Conservation (phyloP, 30 jellyfish, hydroid and myxozoan species). For the Chrysaora quinquecirrha region DNA sequence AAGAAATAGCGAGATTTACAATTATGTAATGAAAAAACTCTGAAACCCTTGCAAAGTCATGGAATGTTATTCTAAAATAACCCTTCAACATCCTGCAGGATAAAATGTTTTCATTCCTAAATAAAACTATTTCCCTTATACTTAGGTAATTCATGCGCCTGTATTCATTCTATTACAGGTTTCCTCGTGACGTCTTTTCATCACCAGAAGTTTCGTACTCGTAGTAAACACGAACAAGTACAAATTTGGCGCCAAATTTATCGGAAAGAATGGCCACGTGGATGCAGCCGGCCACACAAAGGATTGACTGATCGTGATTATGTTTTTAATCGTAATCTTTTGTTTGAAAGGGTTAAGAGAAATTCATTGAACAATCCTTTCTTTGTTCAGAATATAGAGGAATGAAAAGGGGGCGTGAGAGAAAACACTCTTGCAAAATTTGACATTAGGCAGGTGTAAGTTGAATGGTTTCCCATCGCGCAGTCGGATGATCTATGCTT, state of each 20-base stretch:
- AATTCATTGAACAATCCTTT: conserved; percentile 63
- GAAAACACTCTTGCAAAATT: conserved; percentile 65
- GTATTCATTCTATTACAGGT: too few species aligned
- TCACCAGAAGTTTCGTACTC: too few species aligned
- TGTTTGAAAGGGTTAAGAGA: conserved; percentile 46
- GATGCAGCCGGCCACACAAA: conserved; percentile 32
- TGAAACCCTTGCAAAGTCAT: too few species aligned
- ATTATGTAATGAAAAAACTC: too few species aligned
- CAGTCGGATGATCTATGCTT: conserved; percentile 59
- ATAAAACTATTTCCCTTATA: too few species aligned
- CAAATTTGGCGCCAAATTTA: conserved; percentile 6
- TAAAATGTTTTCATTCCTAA: too few species aligned
- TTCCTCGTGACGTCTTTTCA: too few species aligned
- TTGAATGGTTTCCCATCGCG: conserved; percentile 85
- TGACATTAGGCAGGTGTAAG: conserved; percentile 85
- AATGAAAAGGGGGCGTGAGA: conserved; percentile 89
- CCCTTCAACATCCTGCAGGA: too few species aligned
- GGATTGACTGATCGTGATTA: conserved; percentile 52
- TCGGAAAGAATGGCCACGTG: conserved; percentile 42
- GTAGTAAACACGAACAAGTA: not conserved
- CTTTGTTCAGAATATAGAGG: conserved; percentile 47
- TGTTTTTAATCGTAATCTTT: conserved; percentile 45
- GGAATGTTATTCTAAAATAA: too few species aligned
- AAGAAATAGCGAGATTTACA: too few species aligned
- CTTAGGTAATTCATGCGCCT: too few species aligned